These are phyloP conservation scores for Ligdia adustata DNA, from an alignment of 2,888 invertebrate species.

Conservation along the genomic window DNA sequence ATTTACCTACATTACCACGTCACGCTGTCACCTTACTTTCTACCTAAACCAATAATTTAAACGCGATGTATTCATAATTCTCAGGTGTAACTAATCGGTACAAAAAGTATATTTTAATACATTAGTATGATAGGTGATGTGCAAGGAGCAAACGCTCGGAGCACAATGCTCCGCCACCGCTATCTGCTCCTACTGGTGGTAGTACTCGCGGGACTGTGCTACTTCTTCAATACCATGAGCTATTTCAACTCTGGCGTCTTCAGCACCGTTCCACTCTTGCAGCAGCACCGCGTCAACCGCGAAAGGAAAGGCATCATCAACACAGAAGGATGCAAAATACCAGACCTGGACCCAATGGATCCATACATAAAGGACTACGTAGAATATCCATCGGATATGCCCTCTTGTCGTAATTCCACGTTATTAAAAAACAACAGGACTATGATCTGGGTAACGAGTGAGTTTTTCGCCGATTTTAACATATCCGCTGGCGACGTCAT, in stretches of 20 bases:
- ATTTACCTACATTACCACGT: too few relatives aligned
- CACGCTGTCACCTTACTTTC: too few relatives aligned
- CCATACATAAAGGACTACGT: constrained; percentile 59
- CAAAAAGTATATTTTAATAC: too few relatives aligned
- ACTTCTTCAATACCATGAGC: not conserved
- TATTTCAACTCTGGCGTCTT: too few relatives aligned
- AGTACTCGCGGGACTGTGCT: not conserved
- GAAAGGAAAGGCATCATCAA: constrained; percentile 65
- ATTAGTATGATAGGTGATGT: too few relatives aligned
- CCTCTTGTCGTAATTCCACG: constrained; percentile 22
- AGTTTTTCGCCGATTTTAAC: constrained; percentile 71
- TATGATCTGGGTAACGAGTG: constrained; percentile 74
- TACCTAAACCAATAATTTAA: too few relatives aligned
- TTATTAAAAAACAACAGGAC: constrained; percentile 80
- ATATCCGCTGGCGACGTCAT: constrained; percentile 59
- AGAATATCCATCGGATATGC: constrained; percentile 15
- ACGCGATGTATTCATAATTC: too few relatives aligned
- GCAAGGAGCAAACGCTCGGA: too few relatives aligned
- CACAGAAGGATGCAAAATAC: constrained; percentile 86
- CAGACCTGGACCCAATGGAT: constrained; percentile 83
- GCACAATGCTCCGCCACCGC: not conserved
- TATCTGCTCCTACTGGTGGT: not conserved
- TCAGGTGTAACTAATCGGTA: too few relatives aligned
- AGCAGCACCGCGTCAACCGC: constrained; percentile 16
- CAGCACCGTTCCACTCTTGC: not conserved